Base-by-base conservation (phyloP, 2,888 invertebrate species). In the Drosophila trichaetosa region DNA sequence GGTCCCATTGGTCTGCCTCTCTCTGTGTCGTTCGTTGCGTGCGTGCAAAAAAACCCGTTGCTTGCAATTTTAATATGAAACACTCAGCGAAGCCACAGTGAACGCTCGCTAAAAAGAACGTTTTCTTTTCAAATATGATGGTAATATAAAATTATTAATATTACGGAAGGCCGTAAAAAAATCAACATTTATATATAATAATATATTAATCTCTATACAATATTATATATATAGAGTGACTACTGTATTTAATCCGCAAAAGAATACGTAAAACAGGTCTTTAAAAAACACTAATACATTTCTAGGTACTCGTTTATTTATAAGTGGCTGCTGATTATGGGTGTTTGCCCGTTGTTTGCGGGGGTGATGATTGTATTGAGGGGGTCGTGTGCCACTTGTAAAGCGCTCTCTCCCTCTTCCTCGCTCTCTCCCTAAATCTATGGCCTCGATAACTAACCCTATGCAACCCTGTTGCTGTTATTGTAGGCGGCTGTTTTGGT, bases 1-100 rank as follows among this genome's bases (percentile, higher is more conserved):
- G 75, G 74, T 74, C 63, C 34, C 51, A 68, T 65, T 68, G 68
- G 46, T 33, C 18, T n/a, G 18, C 29, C 13, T 57, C 21, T 46
- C 4, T 27, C 18, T 42, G 21, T 57, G 38, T 48, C 21, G 52
- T n/a, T 36, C 34, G 34, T 38, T 69, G 57, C 53, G 46, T 62
- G 51, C 60, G 46, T 56, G 29, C 29, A 54, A 38, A 16, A 16
- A 46, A 53, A 59, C 18, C 27, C 61, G 54, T 40, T 51, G 65
- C 21, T 11, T 61, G 46, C 67, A 69, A 38, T 68, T 49, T 40
- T 29, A 58, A 58, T 33, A 31, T 18, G 57, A 68, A 66, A 52
- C 6, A 42, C 11, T n/a, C 24, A 18, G 18, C 29, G 29, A 2
- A 24, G 24, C 40, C 13, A 46, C 52, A 34, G 33, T 33, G 2